These are phyloP conservation scores for Morelia viridis DNA, from an alignment of 2,797 vertebrate species.

Conservation along the genomic window DNA sequence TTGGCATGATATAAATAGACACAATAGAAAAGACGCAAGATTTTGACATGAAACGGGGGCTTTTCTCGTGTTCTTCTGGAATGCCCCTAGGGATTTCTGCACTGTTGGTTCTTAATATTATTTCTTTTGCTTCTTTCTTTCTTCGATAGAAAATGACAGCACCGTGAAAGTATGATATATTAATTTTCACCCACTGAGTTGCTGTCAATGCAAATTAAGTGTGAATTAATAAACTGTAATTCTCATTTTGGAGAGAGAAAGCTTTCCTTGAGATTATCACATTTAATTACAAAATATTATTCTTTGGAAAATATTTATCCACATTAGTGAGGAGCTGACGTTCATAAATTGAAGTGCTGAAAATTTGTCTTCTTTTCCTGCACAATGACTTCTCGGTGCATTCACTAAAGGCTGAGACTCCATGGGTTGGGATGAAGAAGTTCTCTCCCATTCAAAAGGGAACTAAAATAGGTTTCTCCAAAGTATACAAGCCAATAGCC, in stretches of 20 bases:
- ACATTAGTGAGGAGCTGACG: constrained; percentile 36
- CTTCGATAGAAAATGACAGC: constrained; percentile 49
- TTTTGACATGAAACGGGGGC: not conserved
- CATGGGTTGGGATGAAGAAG: not conserved
- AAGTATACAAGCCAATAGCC: not conserved
- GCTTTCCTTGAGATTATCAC: constrained; percentile 53
- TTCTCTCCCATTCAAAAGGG: not conserved
- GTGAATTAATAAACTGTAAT: constrained; percentile 65
- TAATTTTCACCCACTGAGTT: constrained; percentile 66
- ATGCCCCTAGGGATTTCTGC: too few species aligned
- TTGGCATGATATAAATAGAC: not conserved
- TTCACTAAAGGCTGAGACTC: not conserved
- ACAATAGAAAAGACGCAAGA: not conserved
- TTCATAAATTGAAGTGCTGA: constrained; percentile 3
- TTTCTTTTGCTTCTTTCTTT: constrained; percentile 48
- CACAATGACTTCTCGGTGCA: not conserved
- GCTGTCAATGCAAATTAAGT: constrained; percentile 60
- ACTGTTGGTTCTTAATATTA: constrained; percentile 38
- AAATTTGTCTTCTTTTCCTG: not conserved
- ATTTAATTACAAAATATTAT: constrained; percentile 65
- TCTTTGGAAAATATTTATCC: constrained; percentile 56
- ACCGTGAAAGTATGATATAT: constrained; percentile 59
- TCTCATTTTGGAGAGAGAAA: constrained; percentile 48
- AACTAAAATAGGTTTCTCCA: not conserved
- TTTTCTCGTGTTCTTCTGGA: not conserved